Evolutionary conservation across 35 echinoderm and acorn worm genomes (phyloP).

Genomic region (Heliocidaris erythrogramma): DNA sequence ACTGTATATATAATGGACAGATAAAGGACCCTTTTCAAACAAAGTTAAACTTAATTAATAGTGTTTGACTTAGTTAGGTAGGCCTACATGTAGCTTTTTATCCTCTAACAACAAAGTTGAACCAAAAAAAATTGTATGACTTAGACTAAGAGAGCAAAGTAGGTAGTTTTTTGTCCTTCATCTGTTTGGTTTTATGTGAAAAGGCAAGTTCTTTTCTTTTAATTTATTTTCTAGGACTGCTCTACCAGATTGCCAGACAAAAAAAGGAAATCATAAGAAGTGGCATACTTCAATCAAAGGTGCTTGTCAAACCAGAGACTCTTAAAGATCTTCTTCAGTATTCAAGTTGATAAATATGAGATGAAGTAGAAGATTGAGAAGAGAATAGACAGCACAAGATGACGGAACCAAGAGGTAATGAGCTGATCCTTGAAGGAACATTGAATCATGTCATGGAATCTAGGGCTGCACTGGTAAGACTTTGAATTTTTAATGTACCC

Average conservation of each 20-base stretch:
- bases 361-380: background rate
- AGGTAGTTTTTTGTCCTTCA: too few species aligned
- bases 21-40: too few species aligned
- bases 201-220: background rate
- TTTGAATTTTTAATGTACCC: too few species aligned
- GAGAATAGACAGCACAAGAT: background rate
- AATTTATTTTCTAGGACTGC: background rate
- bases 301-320: background rate
- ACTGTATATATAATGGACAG: too few species aligned
- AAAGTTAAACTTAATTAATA: too few species aligned
- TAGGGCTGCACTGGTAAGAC: constrained; percentile 7
- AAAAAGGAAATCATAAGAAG: background rate
- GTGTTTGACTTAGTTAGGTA: too few species aligned
- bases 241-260: background rate
- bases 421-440: background rate
- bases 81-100: too few species aligned
- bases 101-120: too few species aligned
- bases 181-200: too few species aligned
- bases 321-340: background rate
- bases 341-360: background rate
- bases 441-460: constrained; percentile 6
- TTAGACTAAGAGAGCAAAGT: too few species aligned
- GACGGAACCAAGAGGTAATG: background rate
- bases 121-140: too few species aligned
- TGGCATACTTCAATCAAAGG: background rate